These are phyloP conservation scores for Brenthis ino DNA, from an alignment of 2,888 invertebrate genomes.

Conservation along the genomic window DNA sequence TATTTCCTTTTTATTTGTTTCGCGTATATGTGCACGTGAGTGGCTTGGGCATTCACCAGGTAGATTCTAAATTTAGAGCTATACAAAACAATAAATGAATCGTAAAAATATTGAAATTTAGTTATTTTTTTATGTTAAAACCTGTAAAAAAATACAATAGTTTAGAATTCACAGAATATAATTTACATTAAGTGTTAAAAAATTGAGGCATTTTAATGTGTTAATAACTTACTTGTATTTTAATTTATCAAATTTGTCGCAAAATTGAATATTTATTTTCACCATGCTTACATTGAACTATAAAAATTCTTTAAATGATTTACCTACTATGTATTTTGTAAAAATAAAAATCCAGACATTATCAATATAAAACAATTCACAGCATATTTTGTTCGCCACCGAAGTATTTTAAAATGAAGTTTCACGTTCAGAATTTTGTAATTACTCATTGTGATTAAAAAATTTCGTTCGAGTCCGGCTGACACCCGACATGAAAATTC, in stretches of 20 bases:
- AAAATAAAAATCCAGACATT: neutral
- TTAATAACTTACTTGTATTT: no score
- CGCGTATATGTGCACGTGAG: neutral
- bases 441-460: conserved; percentile 39
- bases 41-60: conserved; percentile 13
- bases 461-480: conserved; percentile 26
- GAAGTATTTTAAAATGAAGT: conserved; percentile 31
- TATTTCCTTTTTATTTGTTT: conserved; percentile 13
- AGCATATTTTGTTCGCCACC: conserved; percentile 3
- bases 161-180: no score
- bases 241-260: no score
- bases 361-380: conserved; percentile 5
- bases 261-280: no score
- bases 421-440: conserved; percentile 35
- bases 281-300: no score
- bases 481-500: conserved; percentile 14
- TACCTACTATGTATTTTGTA: neutral
- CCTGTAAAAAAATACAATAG: no score
- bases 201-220: no score
- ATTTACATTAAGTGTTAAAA: no score
- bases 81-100: conserved; percentile 1
- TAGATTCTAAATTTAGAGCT: conserved; percentile 6
- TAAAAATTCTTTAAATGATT: neutral
- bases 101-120: neutral
- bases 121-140: neutral